Base-by-base conservation (phyloP, 64 coral and sea anemone species). In the Exaiptasia diaphana region DNA sequence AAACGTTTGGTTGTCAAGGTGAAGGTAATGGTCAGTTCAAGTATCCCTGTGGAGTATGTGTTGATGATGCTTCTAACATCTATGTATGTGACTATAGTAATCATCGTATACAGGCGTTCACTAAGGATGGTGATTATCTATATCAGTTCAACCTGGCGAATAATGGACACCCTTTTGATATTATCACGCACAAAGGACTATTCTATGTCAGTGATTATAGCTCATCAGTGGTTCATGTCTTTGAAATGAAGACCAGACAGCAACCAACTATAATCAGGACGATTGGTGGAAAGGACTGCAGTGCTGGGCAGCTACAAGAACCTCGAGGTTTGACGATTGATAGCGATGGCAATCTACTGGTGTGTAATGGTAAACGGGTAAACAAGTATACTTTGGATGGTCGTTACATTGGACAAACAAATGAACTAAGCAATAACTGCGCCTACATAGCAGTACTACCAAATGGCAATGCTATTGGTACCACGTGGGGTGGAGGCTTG, bases 271-370 rank as follows among this genome's bases (percentile, higher is more conserved):
- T 10, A n/a, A 10, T 10, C 49, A n/a, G 10, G 10, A n/a, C 65
- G 44, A 54, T 87, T 77, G 59, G 84, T 71, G 32, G 59, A 78
- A 3, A 55, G 23, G 45, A 59, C 15, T 0, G 41, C 15, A 50
- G 21, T 24, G 42, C 76, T 28, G 83, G 73, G 20, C 20, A 86
- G 33, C 78, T 87, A n/a, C n/a, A n/a, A n/a, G n/a, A n/a, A n/a
- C n/a, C n/a, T n/a, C n/a, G n/a, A n/a, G n/a, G n/a, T n/a, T n/a
- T n/a, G n/a, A n/a, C n/a, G n/a, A n/a, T n/a, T n/a, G n/a, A n/a
- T n/a, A n/a, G n/a, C n/a, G n/a, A n/a, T n/a, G n/a, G n/a, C n/a
- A n/a, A n/a, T n/a, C n/a, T n/a, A n/a, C n/a, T n/a, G n/a, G n/a
- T n/a, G n/a, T n/a, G n/a, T n/a, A n/a, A n/a, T n/a, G n/a, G n/a